These are phyloP conservation scores for Melinaea marsaeus DNA, from an alignment of 2,888 invertebrate species.

Conservation along the genomic window DNA sequence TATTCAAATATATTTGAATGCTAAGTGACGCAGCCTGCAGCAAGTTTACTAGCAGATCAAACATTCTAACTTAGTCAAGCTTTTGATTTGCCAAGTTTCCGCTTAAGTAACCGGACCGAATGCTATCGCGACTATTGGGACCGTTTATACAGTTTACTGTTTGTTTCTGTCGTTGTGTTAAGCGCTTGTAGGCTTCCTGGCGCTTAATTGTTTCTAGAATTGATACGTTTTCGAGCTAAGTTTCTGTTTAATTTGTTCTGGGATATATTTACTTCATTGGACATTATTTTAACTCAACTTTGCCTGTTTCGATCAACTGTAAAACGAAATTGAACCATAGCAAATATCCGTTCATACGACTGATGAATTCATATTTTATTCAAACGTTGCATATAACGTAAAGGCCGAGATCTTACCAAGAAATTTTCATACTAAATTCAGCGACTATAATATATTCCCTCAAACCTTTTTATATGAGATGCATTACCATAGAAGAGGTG, in stretches of 20 bases:
- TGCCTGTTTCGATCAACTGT: background rate
- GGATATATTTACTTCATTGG: background rate
- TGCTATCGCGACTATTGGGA: slow-evolving; percentile 37
- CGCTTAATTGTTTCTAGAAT: slow-evolving; percentile 14
- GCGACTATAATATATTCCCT: slow-evolving; percentile 37
- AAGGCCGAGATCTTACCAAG: slow-evolving; percentile 35
- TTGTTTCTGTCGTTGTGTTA: slow-evolving; percentile 18
- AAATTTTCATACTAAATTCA: slow-evolving; percentile 47
- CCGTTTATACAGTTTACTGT: slow-evolving; percentile 30
- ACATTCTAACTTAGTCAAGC: slow-evolving; percentile 55
- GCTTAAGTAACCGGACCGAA: slow-evolving; percentile 45
- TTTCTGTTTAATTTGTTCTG: background rate
- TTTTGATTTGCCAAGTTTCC: slow-evolving; percentile 60
- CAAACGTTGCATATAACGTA: slow-evolving; percentile 57
- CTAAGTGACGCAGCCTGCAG: slow-evolving; percentile 43
- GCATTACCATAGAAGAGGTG: background rate
- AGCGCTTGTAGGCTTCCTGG: slow-evolving; percentile 16
- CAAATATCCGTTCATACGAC: slow-evolving; percentile 51
- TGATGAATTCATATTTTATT: slow-evolving; percentile 73
- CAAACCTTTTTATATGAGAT: background rate
- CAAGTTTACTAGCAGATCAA: slow-evolving; percentile 50
- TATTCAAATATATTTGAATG: slow-evolving; percentile 37
- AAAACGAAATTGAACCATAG: background rate
- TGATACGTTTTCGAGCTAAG: background rate
- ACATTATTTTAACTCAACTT: background rate